A percentile compares a stretch with the other conserved stretches of the same genome.
These are phyloP conservation scores for Netelia fuscicornis DNA, from an alignment of 2,888 invertebrate genomes.

Conservation along the genomic window DNA sequence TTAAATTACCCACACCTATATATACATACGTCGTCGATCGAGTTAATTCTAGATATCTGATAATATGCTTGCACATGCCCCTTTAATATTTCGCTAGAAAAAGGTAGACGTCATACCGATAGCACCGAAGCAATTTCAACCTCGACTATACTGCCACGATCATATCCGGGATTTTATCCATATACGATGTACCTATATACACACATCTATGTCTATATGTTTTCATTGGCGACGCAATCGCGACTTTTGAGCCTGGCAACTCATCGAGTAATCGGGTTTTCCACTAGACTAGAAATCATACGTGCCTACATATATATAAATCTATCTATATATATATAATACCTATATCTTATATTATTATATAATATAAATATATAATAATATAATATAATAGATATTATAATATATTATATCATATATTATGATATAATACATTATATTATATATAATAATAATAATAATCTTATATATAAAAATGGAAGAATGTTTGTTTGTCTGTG, in stretches of 20 bases:
- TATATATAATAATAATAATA: too few species aligned
- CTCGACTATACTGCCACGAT: slow-evolving; percentile 57
- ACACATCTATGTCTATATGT: slow-evolving; percentile 13
- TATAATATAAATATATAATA: too few species aligned
- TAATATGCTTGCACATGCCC: slow-evolving; percentile 37
- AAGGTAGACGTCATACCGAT: slow-evolving; percentile 60
- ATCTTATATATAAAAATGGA: too few species aligned
- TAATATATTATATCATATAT: too few species aligned
- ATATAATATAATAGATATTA: too few species aligned
- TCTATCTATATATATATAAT: neutral
- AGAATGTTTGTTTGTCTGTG: too few species aligned
- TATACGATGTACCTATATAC: slow-evolving; percentile 2
- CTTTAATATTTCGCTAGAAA: slow-evolving; percentile 48
- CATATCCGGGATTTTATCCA: slow-evolving; percentile 58
- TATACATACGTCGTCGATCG: slow-evolving; percentile 8
- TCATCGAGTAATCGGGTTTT: slow-evolving; percentile 64
- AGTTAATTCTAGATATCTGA: slow-evolving; percentile 54
- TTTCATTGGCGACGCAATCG: slow-evolving; percentile 37
- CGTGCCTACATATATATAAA: neutral
- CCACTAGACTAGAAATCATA: slow-evolving; percentile 44
- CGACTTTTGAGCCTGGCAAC: slow-evolving; percentile 53
- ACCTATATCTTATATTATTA: too few species aligned
- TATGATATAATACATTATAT: too few species aligned
- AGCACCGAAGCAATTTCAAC: slow-evolving; percentile 57
- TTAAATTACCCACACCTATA: neutral